Evolutionary conservation across 1,140 invertebrate species (phyloP).

Genomic region (Tyrophagus putrescentiae): DNA sequence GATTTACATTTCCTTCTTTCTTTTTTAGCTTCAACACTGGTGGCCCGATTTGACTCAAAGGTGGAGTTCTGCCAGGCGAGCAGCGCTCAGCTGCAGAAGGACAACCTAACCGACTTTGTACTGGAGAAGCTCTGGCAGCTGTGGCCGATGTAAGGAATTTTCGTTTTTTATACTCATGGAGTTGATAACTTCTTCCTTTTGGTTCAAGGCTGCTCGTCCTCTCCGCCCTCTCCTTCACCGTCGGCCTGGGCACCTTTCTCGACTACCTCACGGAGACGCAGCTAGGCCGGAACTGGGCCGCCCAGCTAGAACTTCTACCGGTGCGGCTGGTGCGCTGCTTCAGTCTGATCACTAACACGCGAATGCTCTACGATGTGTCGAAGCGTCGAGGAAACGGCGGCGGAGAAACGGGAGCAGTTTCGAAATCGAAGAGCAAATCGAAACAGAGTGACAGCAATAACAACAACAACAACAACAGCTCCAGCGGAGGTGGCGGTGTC

Average conservation of each 20-base stretch:
- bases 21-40: neutral
- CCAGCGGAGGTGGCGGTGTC: too few relatives aligned
- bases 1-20: neutral
- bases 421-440: neutral
- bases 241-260: neutral
- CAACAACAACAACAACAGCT: too few relatives aligned
- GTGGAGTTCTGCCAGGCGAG: neutral
- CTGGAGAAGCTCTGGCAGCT: too few relatives aligned
- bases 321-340: conserved; percentile 2
- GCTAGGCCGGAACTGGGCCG: neutral
- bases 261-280: neutral
- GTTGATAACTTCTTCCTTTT: too few relatives aligned
- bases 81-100: neutral
- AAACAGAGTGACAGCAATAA: neutral
- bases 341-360: neutral
- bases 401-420: neutral
- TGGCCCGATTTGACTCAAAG: neutral
- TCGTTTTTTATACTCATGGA: neutral
- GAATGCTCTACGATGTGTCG: neutral
- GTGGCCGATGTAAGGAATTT: neutral
- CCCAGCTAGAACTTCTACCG: neutral
- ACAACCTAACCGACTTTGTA: neutral
- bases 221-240: neutral
- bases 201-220: neutral
- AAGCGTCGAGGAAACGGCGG: neutral